Base-by-base conservation (phyloP, 1,140 invertebrate species). In the Macrosteles quadrilineatus region DNA sequence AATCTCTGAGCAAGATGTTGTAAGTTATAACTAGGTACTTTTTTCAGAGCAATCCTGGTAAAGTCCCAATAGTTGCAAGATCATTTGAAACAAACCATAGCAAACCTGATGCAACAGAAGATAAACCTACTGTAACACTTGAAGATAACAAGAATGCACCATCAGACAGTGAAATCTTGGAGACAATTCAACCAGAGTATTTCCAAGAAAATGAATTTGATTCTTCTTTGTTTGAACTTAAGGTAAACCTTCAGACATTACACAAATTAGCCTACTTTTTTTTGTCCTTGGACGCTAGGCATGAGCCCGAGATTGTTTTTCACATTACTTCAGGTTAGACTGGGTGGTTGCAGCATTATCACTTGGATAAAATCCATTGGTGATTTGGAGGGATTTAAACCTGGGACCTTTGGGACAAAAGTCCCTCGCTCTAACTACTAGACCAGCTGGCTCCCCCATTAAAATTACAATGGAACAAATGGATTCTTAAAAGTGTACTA, bases 81-180 rank as follows among this genome's bases (percentile, higher is more conserved):
- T 23, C 17, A 21, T 43, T 40, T 66, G 63, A 66, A n/a, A 25
- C 12, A 19, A 66, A 21, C 2, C 14, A 17, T 23, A 19, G n/a
- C 21, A 17, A 66, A 9, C n/a, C 11, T 19, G 23, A 25, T n/a
- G 29, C 43, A 43, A 1, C 14, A 12, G 32, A 40, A 23, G 19
- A 40, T 2, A 25, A 6, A 45, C 1, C n/a, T 9, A 6, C 14
- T 23, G 4, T 1, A 23, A 3, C 21, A 12, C 9, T 30, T 4
- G 40, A 66, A 66, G 63, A 66, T 17, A 27, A 66, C n/a, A 66
- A 66, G 40, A 36, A 66, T 66, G 36, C 40, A 1, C 32, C 43
- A 45, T 66, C 73, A 55, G 76, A 77, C 71, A 68, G 72, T 55
- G 76, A 77, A 67, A 72, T 77, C 21, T 62, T 77, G 30, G 74